A percentile compares a stretch with the other conserved stretches of the same genome.
Conservation (phyloP, 2,797 vertebrate genomes). For the Pteropus rufus region DNA sequence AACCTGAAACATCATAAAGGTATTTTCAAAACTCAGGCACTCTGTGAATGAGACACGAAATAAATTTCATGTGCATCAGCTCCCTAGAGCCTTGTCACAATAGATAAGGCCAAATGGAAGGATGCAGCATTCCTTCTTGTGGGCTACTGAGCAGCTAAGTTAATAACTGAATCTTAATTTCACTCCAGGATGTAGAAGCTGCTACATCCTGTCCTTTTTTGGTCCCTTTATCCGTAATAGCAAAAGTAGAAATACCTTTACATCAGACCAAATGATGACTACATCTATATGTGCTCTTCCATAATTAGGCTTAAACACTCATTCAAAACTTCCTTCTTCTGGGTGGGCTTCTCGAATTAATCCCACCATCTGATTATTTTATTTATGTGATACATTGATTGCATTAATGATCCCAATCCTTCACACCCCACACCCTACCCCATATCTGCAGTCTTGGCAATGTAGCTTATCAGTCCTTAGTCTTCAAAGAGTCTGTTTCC, state of each 20-base stretch:
- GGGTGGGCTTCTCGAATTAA: constrained; percentile 1
- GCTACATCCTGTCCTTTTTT: constrained; percentile 74
- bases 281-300: not conserved
- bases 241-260: constrained; percentile 62
- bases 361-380: constrained; percentile 28
- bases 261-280: constrained; percentile 37
- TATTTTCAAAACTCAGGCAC: constrained; percentile 79
- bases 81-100: constrained; percentile 82
- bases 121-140: constrained; percentile 75
- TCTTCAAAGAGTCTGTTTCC: not conserved
- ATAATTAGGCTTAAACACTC: constrained; percentile 17
- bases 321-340: not conserved
- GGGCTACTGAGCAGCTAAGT: constrained; percentile 75
- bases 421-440: not conserved
- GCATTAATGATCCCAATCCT: not conserved
- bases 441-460: not conserved
- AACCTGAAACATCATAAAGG: constrained; percentile 79
- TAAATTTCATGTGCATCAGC: constrained; percentile 77
- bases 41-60: constrained; percentile 82
- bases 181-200: constrained; percentile 76
- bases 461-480: not conserved
- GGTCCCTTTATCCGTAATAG: constrained; percentile 72
- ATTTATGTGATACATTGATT: not conserved
- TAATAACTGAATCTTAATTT: constrained; percentile 83
- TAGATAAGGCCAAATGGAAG: constrained; percentile 80